A percentile compares a stretch with the other conserved stretches of the same genome.
phyloP scores from a whole-genome alignment of 2,888 invertebrate genomes.

The Oxystoma pomonae region DNA sequence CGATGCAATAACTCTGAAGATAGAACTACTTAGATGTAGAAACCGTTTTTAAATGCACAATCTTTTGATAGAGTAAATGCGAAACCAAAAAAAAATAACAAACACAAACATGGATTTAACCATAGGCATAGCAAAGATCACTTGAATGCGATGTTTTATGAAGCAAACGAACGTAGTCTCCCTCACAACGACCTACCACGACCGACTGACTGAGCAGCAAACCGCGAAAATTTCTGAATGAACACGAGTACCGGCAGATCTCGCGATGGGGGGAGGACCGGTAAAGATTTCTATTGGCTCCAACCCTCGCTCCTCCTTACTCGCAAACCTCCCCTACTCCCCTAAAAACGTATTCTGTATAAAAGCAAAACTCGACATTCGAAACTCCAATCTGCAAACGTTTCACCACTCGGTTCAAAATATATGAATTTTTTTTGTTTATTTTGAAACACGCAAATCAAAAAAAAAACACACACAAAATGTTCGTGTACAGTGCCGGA shows the following conservation, averaged over 20 bases:
- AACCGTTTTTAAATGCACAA: too few species aligned
- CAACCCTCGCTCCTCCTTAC: slow-evolving; percentile 33
- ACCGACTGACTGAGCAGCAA: neutral
- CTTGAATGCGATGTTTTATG: neutral
- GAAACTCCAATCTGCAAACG: slow-evolving; percentile 1
- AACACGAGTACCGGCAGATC: neutral
- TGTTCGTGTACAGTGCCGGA: slow-evolving; percentile 52
- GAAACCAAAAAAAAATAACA: too few species aligned
- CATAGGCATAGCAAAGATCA: too few species aligned
- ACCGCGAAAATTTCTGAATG: neutral
- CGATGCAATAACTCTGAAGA: too few species aligned
- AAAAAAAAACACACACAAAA: slow-evolving; percentile 30
- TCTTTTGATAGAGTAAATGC: too few species aligned
- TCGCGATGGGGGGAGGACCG: slow-evolving; percentile 29
- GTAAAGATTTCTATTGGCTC: slow-evolving; percentile 30
- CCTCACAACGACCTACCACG: neutral
- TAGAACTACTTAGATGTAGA: too few species aligned
- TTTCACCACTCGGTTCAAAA: slow-evolving; percentile 15
- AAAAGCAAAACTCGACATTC: neutral
- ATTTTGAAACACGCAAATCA: slow-evolving; percentile 5
- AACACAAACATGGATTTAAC: too few species aligned
- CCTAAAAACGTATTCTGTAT: slow-evolving; percentile 17
- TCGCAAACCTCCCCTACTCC: slow-evolving; percentile 26
- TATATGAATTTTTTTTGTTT: slow-evolving; percentile 6
- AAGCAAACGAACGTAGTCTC: neutral